Conservation (phyloP, 2,797 vertebrate genomes). For the Xyrichtys novacula region DNA sequence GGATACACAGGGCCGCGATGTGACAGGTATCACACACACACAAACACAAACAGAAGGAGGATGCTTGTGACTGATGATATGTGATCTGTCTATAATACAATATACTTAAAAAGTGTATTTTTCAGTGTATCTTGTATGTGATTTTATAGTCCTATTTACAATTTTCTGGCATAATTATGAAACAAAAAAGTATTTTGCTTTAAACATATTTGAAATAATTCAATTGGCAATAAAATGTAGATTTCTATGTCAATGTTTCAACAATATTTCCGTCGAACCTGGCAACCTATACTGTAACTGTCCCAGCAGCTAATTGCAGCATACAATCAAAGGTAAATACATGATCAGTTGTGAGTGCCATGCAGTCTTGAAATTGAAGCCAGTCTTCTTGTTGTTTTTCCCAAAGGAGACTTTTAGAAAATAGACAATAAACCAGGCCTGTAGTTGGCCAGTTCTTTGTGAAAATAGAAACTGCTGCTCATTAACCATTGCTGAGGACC, state of each 20-base stretch:
- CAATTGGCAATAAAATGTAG: no score
- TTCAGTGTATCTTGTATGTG: no score
- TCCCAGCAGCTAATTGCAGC: not conserved
- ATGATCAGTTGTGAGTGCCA: not conserved
- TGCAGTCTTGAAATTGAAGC: not conserved
- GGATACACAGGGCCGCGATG: constrained; percentile 91
- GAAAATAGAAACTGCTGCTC: constrained; percentile 38
- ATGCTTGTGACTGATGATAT: no score
- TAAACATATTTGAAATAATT: no score
- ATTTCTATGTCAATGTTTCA: no score
- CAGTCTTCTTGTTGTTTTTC: not conserved
- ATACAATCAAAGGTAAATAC: not conserved
- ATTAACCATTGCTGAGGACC: constrained; percentile 33
- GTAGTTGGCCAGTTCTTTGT: constrained; percentile 1
- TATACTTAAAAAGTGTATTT: no score
- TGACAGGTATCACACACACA: constrained; percentile 88
- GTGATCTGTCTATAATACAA: no score
- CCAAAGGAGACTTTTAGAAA: constrained; percentile 14
- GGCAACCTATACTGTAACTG: not conserved
- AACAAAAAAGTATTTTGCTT: no score
- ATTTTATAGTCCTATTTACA: no score
- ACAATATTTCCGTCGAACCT: not conserved
- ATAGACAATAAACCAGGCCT: constrained; percentile 1
- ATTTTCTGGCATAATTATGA: no score
- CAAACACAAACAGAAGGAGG: not conserved